A percentile compares a stretch with the other conserved stretches of the same genome.
phyloP scores from a whole-genome alignment of 2,888 invertebrate genomes.

The Yponomeuta sedellus region DNA sequence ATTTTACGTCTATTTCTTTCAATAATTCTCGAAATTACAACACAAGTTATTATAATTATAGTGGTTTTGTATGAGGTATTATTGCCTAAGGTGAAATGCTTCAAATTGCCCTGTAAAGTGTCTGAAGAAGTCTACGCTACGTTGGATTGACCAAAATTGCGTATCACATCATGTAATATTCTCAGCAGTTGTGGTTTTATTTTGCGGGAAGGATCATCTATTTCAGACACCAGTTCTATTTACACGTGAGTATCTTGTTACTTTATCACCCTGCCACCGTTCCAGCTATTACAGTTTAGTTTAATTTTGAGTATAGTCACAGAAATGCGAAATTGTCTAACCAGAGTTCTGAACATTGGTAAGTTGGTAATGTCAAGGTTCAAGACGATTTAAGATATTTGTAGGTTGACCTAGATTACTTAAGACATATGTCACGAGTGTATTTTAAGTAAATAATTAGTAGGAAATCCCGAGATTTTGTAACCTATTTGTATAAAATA shows the following conservation, averaged over 20 bases:
- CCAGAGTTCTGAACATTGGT: not conserved
- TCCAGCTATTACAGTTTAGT: not conserved
- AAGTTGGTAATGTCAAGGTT: not conserved
- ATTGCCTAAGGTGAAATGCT: not conserved
- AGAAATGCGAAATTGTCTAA: not conserved
- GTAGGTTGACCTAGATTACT: not conserved
- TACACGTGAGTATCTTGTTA: constrained; percentile 37
- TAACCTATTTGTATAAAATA: no score
- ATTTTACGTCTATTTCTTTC: not conserved
- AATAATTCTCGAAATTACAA: not conserved
- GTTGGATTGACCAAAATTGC: constrained; percentile 28
- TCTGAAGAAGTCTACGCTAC: not conserved
- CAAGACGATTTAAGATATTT: not conserved
- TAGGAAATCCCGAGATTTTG: no score
- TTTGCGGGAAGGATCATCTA: constrained; percentile 57
- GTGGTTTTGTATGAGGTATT: no score
- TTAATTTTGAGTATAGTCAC: not conserved
- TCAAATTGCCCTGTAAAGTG: not conserved
- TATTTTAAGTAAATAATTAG: no score
- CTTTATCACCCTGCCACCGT: not conserved
- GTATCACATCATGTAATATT: constrained; percentile 55
- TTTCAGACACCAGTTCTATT: constrained; percentile 44
- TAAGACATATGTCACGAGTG: not conserved
- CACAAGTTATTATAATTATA: no score
- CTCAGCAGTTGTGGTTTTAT: constrained; percentile 49